Conservation (phyloP, 2,888 invertebrate species). For the Tetramorium bicarinatum region DNA sequence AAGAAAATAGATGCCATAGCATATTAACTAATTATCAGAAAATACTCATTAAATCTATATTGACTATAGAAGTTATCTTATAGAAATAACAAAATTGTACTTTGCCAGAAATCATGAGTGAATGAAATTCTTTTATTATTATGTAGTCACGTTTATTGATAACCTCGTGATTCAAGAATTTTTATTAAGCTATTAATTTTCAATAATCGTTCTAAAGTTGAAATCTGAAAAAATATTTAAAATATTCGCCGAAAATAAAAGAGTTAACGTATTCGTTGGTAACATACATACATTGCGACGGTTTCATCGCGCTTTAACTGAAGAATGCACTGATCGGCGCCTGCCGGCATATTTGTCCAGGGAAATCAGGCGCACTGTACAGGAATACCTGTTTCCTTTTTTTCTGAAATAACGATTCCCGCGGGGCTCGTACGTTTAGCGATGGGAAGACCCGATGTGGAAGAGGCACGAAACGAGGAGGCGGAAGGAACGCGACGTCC, state of each 20-base stretch:
- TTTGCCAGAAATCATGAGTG: not conserved
- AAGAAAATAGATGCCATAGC: not conserved
- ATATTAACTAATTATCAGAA: not conserved
- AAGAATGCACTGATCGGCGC: slow-evolving; percentile 2
- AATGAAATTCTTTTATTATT: not conserved
- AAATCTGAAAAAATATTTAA: not conserved
- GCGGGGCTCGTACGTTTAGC: slow-evolving; percentile 36
- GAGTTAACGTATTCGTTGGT: not conserved
- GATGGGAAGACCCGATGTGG: slow-evolving; percentile 35
- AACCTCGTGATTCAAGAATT: not conserved
- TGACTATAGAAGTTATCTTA: not conserved
- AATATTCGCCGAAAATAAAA: not conserved
- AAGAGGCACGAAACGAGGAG: slow-evolving; percentile 28
- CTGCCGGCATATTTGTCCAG: slow-evolving; percentile 47
- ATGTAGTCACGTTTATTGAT: not conserved
- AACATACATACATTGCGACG: not conserved
- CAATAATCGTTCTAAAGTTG: not conserved
- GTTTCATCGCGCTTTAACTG: slow-evolving; percentile 27
- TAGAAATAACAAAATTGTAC: not conserved
- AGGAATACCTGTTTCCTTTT: not conserved
- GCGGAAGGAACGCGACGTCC: slow-evolving; percentile 66
- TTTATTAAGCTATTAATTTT: not conserved
- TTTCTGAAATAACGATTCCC: slow-evolving; percentile 30
- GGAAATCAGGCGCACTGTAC: slow-evolving; percentile 46
- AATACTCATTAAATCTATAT: not conserved